phyloP scores from a whole-genome alignment of 1,140 invertebrate species.

The Meloidogyne hapla region DNA sequence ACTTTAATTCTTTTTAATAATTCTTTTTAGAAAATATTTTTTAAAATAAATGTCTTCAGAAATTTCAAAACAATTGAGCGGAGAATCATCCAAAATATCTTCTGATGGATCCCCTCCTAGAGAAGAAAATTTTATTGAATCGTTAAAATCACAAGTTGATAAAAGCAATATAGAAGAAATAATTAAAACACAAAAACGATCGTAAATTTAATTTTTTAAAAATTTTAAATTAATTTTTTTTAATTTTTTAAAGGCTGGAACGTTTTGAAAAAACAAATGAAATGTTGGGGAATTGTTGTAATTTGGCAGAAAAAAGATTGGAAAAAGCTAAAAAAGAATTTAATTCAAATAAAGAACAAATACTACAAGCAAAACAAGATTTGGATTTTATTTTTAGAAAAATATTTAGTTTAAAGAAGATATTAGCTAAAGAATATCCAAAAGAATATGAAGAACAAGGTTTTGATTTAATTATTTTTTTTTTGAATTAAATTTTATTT shows the following conservation, averaged over 20 bases:
- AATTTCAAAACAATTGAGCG: neutral
- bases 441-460: constrained; percentile 40
- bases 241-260: constrained; percentile 38
- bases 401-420: constrained; percentile 30
- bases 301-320: constrained; percentile 37
- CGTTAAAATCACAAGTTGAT: constrained; percentile 45
- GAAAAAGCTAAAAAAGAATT: constrained; percentile 45
- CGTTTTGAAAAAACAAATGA: constrained; percentile 51
- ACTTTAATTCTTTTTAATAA: neutral
- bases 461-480: constrained; percentile 23
- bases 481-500: neutral
- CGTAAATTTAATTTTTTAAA: constrained; percentile 33
- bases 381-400: constrained; percentile 46
- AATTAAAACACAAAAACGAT: constrained; percentile 45
- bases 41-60: neutral
- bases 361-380: constrained; percentile 45
- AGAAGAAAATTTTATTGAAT: constrained; percentile 47
- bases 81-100: constrained; percentile 22
- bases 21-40: neutral
- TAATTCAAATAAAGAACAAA: constrained; percentile 29
- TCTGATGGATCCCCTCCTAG: constrained; percentile 35
- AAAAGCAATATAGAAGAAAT: constrained; percentile 50
- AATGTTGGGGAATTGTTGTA: constrained; percentile 41
- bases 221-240: neutral
- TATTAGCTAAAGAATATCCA: constrained; percentile 39